These are phyloP conservation scores for Calcarius lapponicus DNA, from an alignment of 2,797 vertebrate genomes.

Conservation along the genomic window DNA sequence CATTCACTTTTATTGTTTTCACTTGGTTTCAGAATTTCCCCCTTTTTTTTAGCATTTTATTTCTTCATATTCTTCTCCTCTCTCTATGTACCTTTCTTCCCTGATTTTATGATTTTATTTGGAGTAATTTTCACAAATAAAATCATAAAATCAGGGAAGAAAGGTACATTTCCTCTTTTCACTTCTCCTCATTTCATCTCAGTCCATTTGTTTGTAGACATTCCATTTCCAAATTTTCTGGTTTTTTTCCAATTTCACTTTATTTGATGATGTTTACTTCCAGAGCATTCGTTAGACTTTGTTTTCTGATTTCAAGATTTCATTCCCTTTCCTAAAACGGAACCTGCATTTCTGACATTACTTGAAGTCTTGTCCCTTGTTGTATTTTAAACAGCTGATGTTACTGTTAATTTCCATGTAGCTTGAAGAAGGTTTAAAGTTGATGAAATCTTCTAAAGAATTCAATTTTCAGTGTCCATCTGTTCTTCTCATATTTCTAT, in stretches of 20 bases:
- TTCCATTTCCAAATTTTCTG: not conserved
- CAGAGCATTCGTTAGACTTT: not conserved
- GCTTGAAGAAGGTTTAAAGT: not conserved
- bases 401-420: not conserved
- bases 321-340: not conserved
- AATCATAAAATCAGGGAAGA: too few species aligned
- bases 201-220: not conserved
- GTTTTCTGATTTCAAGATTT: not conserved
- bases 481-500: not conserved
- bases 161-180: not conserved
- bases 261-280: not conserved
- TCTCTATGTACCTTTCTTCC: not conserved
- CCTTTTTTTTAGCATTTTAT: not conserved
- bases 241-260: rapidly evolving
- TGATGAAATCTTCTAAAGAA: not conserved
- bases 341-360: not conserved
- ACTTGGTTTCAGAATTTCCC: not conserved
- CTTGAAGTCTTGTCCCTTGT: not conserved
- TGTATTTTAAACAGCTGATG: not conserved
- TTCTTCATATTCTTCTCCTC: not conserved
- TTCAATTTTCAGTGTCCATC: not conserved
- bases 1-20: too few species aligned
- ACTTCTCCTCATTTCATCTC: not conserved
- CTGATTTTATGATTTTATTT: not conserved
- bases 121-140: not conserved